These are phyloP conservation scores for Polietes domitor DNA, from an alignment of 2,888 invertebrate species.

Conservation along the genomic window DNA sequence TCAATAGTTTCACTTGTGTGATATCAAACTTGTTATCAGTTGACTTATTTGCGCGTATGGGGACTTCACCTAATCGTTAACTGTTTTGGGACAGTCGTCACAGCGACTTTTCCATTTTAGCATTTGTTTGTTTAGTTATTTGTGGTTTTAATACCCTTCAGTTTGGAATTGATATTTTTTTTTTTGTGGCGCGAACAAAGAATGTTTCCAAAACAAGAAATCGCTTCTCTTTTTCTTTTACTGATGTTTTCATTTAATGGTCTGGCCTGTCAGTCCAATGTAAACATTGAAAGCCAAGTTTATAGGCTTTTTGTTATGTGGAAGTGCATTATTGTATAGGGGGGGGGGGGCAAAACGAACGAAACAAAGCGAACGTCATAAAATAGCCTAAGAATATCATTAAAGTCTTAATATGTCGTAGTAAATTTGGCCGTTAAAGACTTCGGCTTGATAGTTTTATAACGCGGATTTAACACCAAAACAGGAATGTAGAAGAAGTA, in stretches of 20 bases:
- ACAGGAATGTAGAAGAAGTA: neutral
- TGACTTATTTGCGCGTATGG: neutral
- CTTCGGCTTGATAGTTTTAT: slow-evolving; percentile 25
- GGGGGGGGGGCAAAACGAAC: no score
- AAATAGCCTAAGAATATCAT: slow-evolving; percentile 26
- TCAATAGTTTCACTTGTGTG: neutral
- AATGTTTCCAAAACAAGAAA: neutral
- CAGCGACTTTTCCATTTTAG: neutral
- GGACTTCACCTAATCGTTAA: neutral
- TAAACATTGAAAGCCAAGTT: slow-evolving; percentile 2
- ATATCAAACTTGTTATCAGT: slow-evolving; percentile 13
- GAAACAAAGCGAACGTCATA: slow-evolving; percentile 13
- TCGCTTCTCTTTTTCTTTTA: neutral
- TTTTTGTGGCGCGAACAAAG: neutral
- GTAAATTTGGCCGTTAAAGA: slow-evolving; percentile 26
- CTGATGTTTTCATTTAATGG: neutral
- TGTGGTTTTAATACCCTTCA: neutral
- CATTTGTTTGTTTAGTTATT: no score
- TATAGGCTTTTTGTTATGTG: slow-evolving; percentile 11
- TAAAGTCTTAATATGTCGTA: slow-evolving; percentile 14
- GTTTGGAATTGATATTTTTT: neutral
- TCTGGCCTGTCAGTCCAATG: neutral
- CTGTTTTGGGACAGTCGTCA: neutral
- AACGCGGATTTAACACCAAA: slow-evolving; percentile 8
- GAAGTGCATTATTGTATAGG: neutral